These are phyloP conservation scores for Nansenia antarctica DNA, from an alignment of 2,113 vertebrate species.

Conservation along the genomic window DNA sequence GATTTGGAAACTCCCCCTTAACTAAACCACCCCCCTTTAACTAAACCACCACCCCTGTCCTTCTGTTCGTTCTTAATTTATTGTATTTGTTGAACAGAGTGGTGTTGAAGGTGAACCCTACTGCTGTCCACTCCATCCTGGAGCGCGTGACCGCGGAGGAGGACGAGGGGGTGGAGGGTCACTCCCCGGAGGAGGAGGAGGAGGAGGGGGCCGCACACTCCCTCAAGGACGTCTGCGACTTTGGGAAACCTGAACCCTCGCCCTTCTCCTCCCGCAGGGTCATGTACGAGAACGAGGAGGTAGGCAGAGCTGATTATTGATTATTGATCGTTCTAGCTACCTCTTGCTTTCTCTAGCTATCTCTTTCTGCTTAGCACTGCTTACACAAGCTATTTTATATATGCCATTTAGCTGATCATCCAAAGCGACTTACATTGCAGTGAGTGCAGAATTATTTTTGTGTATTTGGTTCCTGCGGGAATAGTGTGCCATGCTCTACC, in stretches of 20 bases:
- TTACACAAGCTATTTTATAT: too few relatives aligned
- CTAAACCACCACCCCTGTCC: not conserved
- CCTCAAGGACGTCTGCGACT: constrained; percentile 94
- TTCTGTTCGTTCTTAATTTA: constrained; percentile 50
- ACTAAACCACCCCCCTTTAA: not conserved
- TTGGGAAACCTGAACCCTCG: constrained; percentile 91
- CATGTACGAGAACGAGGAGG: constrained; percentile 99
- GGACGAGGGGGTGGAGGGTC: constrained; percentile 85
- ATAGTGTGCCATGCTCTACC: too few relatives aligned
- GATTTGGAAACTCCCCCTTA: not conserved
- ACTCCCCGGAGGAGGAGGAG: constrained; percentile 87
- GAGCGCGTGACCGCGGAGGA: constrained; percentile 90
- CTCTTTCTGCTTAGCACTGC: too few relatives aligned
- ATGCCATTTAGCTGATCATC: too few relatives aligned
- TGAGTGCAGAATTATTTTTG: too few relatives aligned
- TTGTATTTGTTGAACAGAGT: too few relatives aligned
- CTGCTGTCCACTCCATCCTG: constrained; percentile 93
- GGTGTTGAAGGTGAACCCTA: constrained; percentile 92
- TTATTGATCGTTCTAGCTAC: too few relatives aligned
- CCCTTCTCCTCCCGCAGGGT: constrained; percentile 97
- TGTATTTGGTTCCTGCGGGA: too few relatives aligned
- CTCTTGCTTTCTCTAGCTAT: too few relatives aligned
- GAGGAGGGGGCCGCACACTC: constrained; percentile 94
- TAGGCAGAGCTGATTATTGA: constrained; percentile 47
- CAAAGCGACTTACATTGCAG: too few relatives aligned